phyloP scores from a whole-genome alignment of 2,113 vertebrate genomes.

The Dasyprocta punctata region DNA sequence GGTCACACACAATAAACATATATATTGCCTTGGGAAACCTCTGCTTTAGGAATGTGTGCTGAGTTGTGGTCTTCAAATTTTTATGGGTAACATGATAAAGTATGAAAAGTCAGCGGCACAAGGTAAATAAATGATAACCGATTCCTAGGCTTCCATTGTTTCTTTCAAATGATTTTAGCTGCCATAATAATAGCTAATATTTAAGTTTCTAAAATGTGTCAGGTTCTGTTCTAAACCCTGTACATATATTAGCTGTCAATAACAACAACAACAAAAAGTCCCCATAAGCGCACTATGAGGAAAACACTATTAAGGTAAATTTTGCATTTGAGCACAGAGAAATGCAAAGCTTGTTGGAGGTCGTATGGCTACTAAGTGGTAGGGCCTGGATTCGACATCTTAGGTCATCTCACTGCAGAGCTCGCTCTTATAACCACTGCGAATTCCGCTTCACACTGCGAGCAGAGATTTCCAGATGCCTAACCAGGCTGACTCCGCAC shows the following conservation, averaged over 20 bases:
- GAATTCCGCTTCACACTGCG: not conserved
- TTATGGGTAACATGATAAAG: not conserved
- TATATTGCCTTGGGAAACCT: not conserved
- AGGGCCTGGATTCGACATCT: not conserved
- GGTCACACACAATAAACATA: not conserved
- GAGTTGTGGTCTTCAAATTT: conserved; percentile 4
- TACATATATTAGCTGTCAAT: no score
- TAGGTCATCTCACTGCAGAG: not conserved
- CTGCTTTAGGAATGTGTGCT: not conserved
- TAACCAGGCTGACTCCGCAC: not conserved
- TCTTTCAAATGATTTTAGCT: not conserved
- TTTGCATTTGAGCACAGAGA: not conserved
- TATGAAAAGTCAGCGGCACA: not conserved
- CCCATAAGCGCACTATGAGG: not conserved
- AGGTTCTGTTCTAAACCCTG: not conserved
- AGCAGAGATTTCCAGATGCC: not conserved
- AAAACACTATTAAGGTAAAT: not conserved
- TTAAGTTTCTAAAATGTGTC: not conserved
- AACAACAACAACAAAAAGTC: not conserved
- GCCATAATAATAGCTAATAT: not conserved
- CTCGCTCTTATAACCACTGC: not conserved
- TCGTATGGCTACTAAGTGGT: not conserved
- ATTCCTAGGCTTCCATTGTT: not conserved
- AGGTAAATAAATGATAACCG: not conserved
- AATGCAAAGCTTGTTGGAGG: not conserved